These are phyloP conservation scores for Drosophila eugracilis DNA, from an alignment of 1,140 invertebrate genomes.

Conservation along the genomic window DNA sequence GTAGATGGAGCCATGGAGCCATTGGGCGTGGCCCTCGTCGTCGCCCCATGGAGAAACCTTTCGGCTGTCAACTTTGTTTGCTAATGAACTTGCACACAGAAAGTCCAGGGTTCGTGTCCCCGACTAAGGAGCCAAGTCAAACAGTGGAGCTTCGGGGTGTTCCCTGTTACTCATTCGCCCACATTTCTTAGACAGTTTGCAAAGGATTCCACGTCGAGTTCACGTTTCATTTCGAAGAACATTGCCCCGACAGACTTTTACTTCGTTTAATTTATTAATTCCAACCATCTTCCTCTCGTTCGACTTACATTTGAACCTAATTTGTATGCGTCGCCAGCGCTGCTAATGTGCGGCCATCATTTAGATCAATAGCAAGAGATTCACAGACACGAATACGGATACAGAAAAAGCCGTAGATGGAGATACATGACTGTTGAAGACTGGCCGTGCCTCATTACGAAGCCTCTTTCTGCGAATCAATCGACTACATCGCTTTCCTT, in stretches of 20 bases:
- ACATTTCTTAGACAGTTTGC: not conserved
- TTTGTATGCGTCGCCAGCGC: slow-evolving; percentile 75
- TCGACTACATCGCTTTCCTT: slow-evolving; percentile 51
- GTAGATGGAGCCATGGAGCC: slow-evolving; percentile 22
- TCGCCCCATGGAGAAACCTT: slow-evolving; percentile 51
- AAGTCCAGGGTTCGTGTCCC: slow-evolving; percentile 11
- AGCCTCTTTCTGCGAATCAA: slow-evolving; percentile 58
- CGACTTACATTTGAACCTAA: slow-evolving; percentile 51
- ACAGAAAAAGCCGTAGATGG: slow-evolving; percentile 25
- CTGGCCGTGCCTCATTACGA: slow-evolving; percentile 49
- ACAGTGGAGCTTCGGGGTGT: too few relatives aligned
- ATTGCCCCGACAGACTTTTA: slow-evolving; percentile 45
- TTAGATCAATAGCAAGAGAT: slow-evolving; percentile 71
- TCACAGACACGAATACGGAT: slow-evolving; percentile 37
- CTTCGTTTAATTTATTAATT: slow-evolving; percentile 81
- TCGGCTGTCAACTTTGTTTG: slow-evolving; percentile 78
- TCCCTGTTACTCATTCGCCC: too few relatives aligned
- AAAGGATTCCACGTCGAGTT: not conserved
- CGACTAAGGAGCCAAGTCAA: slow-evolving; percentile 10
- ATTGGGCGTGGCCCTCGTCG: slow-evolving; percentile 38
- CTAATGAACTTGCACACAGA: slow-evolving; percentile 70
- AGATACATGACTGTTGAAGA: slow-evolving; percentile 21
- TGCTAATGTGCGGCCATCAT: slow-evolving; percentile 79
- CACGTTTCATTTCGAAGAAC: slow-evolving; percentile 10
- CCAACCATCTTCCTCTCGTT: slow-evolving; percentile 37